Evolutionary conservation across 2,113 vertebrate species (phyloP).

Genomic region (Campylomormyrus numenius): DNA sequence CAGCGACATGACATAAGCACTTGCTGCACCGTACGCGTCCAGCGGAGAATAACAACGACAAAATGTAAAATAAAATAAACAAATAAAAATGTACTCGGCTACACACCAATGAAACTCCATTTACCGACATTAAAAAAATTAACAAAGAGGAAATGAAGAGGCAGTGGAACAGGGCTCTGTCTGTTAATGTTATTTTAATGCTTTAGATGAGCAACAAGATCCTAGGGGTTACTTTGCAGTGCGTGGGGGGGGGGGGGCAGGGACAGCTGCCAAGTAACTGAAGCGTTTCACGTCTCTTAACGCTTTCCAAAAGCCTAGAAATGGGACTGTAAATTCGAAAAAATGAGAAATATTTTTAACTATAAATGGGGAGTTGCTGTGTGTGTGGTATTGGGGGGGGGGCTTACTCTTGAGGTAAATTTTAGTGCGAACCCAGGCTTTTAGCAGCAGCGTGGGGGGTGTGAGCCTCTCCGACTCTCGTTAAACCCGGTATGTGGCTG

Average conservation of each 20-base stretch:
- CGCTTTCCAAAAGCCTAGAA: constrained; percentile 44
- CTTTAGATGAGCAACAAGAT: neutral
- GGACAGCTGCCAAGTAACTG: constrained; percentile 6
- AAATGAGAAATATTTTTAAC: constrained; percentile 42
- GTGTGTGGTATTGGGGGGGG: neutral
- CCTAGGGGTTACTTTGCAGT: neutral
- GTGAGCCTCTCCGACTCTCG: neutral
- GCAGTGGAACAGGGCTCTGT: neutral
- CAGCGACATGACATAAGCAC: constrained; percentile 56
- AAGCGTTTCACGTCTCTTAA: constrained; percentile 47
- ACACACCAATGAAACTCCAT: constrained; percentile 33
- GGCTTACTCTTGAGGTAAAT: neutral
- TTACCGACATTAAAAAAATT: constrained; percentile 19
- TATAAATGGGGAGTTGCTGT: neutral
- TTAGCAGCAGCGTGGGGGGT: constrained; percentile 9
- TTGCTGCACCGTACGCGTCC: constrained; percentile 53
- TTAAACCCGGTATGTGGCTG: neutral
- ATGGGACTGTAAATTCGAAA: constrained; percentile 33
- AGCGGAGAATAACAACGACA: constrained; percentile 36
- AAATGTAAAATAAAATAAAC: too few species aligned
- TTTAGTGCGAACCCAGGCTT: neutral
- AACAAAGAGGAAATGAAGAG: neutral
- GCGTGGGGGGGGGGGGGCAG: neutral
- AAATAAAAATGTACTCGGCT: constrained; percentile 36
- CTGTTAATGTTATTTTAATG: constrained; percentile 5